phyloP scores from a whole-genome alignment of 2,797 vertebrate species.

The Falco berigora region DNA sequence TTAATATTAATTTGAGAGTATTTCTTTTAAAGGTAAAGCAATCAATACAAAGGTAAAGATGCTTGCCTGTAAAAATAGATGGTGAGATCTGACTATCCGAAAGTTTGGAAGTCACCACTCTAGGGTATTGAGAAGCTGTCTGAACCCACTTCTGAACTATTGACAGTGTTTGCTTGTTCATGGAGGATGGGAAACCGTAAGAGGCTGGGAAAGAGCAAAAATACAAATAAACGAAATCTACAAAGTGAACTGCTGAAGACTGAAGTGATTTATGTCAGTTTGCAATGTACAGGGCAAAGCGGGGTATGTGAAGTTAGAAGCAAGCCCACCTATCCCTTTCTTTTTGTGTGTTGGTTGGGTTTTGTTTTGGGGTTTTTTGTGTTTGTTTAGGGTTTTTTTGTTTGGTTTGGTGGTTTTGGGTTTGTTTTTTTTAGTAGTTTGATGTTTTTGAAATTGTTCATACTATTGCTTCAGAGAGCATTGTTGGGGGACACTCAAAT shows the following conservation, averaged over 20 bases:
- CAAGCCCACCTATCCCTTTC: neutral
- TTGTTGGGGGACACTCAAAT: neutral
- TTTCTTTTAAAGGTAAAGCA: neutral
- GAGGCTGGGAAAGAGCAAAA: neutral
- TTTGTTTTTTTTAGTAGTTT: neutral
- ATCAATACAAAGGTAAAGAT: neutral
- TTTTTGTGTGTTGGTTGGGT: neutral
- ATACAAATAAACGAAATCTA: neutral
- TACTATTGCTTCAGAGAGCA: neutral
- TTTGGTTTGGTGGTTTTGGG: neutral
- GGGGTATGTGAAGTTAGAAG: neutral
- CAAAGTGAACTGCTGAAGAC: neutral
- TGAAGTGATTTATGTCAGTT: neutral
- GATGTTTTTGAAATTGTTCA: neutral
- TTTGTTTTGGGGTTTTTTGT: neutral
- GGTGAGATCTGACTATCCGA: neutral
- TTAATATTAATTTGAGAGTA: neutral
- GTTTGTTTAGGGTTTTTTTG: neutral
- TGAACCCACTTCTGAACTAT: neutral
- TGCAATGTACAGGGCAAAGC: accelerated
- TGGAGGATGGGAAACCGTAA: neutral
- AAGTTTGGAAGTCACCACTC: neutral
- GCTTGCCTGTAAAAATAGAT: neutral
- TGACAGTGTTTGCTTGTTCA: neutral
- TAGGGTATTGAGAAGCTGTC: neutral